These are phyloP conservation scores for Drosophila truncata DNA, from an alignment of 1,140 invertebrate genomes.

Conservation along the genomic window DNA sequence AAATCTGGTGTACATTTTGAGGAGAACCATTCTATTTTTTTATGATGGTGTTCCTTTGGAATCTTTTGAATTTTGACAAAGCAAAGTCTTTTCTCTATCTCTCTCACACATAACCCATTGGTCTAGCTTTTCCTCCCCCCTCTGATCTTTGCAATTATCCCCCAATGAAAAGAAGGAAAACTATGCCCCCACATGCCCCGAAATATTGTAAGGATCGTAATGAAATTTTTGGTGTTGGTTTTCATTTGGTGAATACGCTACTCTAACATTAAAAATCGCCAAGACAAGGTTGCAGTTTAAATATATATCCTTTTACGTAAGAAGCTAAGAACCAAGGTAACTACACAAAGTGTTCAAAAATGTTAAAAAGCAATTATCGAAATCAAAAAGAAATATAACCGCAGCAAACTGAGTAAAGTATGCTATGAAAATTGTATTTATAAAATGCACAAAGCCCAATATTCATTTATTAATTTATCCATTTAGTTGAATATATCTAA, in stretches of 20 bases:
- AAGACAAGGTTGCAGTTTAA: slow-evolving; percentile 12
- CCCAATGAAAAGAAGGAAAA: slow-evolving; percentile 1
- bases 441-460: slow-evolving; percentile 76
- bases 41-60: not conserved
- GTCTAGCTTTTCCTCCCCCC: slow-evolving; percentile 13
- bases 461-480: slow-evolving; percentile 53
- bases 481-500: slow-evolving; percentile 50
- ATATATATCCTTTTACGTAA: slow-evolving; percentile 58
- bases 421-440: slow-evolving; percentile 75
- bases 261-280: slow-evolving; percentile 14
- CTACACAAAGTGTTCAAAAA: slow-evolving; percentile 75
- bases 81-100: slow-evolving; percentile 15
- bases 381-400: slow-evolving; percentile 48
- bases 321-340: slow-evolving; percentile 69
- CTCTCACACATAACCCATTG: slow-evolving; percentile 29
- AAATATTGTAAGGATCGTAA: slow-evolving; percentile 47
- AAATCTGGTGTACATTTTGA: slow-evolving; percentile 37
- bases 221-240: slow-evolving; percentile 76
- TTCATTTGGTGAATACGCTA: slow-evolving; percentile 44
- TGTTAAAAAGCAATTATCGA: slow-evolving; percentile 84
- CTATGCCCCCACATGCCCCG: slow-evolving; percentile 15
- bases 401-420: slow-evolving; percentile 63
- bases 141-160: slow-evolving; percentile 17
- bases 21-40: slow-evolving; percentile 23
- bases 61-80: slow-evolving; percentile 39